These are phyloP conservation scores for Cromileptes altivelis DNA, from an alignment of 2,113 vertebrate species.

Conservation along the genomic window DNA sequence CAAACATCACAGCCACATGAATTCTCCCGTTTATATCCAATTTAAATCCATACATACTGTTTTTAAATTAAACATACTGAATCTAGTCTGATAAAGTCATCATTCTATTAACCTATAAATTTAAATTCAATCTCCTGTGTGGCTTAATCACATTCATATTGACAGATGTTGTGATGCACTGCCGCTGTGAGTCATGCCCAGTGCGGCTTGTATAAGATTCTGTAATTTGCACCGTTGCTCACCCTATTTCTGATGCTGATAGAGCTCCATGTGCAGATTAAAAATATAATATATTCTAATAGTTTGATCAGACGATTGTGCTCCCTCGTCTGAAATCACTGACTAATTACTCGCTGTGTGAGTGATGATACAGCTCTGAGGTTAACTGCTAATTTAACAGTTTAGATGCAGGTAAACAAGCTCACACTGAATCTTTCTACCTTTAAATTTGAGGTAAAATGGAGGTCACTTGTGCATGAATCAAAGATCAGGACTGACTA, in stretches of 20 bases:
- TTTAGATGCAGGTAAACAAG: not conserved
- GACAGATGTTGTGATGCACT: not conserved
- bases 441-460: not conserved
- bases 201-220: not conserved
- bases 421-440: not conserved
- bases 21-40: not conserved
- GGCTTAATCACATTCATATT: not conserved
- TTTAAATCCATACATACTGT: not conserved
- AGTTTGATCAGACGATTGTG: not conserved
- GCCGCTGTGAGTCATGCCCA: too few relatives aligned
- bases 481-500: too few relatives aligned
- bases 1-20: conserved; percentile 1
- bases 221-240: too few relatives aligned
- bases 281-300: too few relatives aligned
- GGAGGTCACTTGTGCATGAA: too few relatives aligned
- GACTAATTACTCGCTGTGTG: not conserved
- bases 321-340: not conserved
- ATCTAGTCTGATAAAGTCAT: not conserved
- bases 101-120: not conserved
- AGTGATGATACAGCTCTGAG: not conserved
- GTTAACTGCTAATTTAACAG: not conserved
- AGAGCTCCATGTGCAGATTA: not conserved
- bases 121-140: not conserved
- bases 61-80: not conserved
- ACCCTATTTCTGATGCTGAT: not conserved